These are phyloP conservation scores for Sitta europaea DNA, from an alignment of 2,113 vertebrate species.

Conservation along the genomic window DNA sequence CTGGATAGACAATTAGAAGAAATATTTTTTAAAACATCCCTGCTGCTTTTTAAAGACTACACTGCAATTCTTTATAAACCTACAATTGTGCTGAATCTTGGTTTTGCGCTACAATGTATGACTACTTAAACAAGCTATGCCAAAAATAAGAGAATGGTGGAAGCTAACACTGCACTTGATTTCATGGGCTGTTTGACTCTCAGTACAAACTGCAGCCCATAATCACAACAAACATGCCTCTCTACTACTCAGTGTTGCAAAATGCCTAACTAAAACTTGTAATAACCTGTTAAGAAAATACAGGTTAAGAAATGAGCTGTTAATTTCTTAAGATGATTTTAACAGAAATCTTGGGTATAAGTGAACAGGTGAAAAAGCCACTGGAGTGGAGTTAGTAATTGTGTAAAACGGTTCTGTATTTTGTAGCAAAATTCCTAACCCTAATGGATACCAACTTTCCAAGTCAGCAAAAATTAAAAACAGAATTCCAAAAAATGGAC, in stretches of 20 bases:
- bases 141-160: background rate
- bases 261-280: background rate
- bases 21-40: background rate
- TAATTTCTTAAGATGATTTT: background rate
- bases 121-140: background rate
- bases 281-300: background rate
- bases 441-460: background rate
- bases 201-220: background rate
- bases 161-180: background rate
- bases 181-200: background rate
- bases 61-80: background rate
- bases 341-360: background rate
- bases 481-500: background rate
- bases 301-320: background rate
- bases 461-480: background rate
- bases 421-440: background rate
- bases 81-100: background rate
- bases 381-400: background rate
- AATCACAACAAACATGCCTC: background rate
- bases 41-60: background rate
- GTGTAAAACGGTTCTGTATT: background rate
- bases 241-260: background rate
- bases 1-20: background rate
- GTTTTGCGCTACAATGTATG: background rate
- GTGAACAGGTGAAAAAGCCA: background rate